Conservation (phyloP, 2,113 vertebrate genomes). For the Anhinga rufa region DNA sequence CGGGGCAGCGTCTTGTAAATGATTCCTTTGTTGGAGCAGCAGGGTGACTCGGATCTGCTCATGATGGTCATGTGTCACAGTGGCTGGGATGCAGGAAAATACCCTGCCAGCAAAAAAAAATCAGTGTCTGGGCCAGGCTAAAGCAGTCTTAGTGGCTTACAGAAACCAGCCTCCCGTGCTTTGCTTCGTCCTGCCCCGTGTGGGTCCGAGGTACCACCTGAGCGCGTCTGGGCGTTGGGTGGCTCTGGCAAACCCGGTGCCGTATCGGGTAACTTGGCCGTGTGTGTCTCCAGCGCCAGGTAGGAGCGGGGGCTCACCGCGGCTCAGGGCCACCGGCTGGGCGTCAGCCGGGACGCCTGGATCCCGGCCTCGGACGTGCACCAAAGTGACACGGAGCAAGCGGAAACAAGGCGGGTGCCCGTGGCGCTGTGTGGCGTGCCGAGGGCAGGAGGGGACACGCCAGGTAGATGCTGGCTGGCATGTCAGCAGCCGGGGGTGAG, state of each 20-base stretch:
- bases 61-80: slow-evolving; percentile 13
- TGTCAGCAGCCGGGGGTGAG: not conserved
- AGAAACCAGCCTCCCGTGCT: fast-evolving
- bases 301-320: not conserved
- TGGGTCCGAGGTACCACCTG: not conserved
- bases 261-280: not conserved
- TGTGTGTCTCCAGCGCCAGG: not conserved
- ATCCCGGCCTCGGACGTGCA: not conserved
- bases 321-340: fast-evolving
- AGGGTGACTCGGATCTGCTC: not conserved
- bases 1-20: slow-evolving; percentile 5
- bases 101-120: not conserved
- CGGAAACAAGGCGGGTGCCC: fast-evolving
- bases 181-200: fast-evolving
- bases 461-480: not conserved
- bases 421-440: fast-evolving
- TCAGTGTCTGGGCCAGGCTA: not conserved
- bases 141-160: not conserved
- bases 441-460: fast-evolving
- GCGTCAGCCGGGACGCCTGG: fast-evolving
- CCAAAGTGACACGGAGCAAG: fast-evolving
- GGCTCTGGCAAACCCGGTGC: not conserved
- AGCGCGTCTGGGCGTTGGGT: not conserved
- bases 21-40: slow-evolving; percentile 19
- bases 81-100: not conserved